Evolutionary conservation across 2,888 invertebrate genomes (phyloP), one percentile per base, ranked within the genome.

Genomic region (Ennomos erosarius): DNA sequence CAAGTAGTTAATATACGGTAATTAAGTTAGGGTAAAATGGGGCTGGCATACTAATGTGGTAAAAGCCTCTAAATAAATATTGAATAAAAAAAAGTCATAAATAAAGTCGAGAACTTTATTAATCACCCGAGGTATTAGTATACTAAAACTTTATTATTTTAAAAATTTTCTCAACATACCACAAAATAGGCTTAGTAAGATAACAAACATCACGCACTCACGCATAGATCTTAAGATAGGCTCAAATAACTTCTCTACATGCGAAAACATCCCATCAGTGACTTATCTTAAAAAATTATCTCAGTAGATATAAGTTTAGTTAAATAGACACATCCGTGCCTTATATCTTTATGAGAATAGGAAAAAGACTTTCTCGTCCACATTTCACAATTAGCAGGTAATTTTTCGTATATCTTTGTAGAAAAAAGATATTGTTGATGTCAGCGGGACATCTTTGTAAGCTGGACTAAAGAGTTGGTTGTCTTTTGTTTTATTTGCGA

Each of bases 311-410:
- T 79, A 79, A 77, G 75, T 81, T 76, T 69, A 70, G 67, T 71
- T 75, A 75, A 78, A 75, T 78, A 26, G 68, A 43, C 26, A 10
- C 78, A 79, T 78, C 75, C 81, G 76, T 69, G 70, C 72, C 26
- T 26, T 78, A 75, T 71, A 73, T 45, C 44, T 54, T 59, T 69
- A 86, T 88, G 88, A 83, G 88, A 88, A 87, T 78, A 84, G 84
- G 84, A 77, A 77, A 84, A 53, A 46, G 33, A 79, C 88, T 89
- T 89, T 88, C 88, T 79, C 84, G 76, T 64, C 61, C 88, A 79
- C 84, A 76, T 64, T 62, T 69, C 6, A 33, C 36, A 38, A 57
- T 52, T 71, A 70, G 74, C 67, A 68, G 76, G 78, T 78, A 72
- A 71, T 73, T 79, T 79, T 80, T 81, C 65, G 67, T 67, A 45